Percentiles rank a stretch among this genome's conserved stretches.
These are phyloP conservation scores for Motacilla tschutschensis DNA, from an alignment of 2,113 vertebrate genomes.

Conservation along the genomic window DNA sequence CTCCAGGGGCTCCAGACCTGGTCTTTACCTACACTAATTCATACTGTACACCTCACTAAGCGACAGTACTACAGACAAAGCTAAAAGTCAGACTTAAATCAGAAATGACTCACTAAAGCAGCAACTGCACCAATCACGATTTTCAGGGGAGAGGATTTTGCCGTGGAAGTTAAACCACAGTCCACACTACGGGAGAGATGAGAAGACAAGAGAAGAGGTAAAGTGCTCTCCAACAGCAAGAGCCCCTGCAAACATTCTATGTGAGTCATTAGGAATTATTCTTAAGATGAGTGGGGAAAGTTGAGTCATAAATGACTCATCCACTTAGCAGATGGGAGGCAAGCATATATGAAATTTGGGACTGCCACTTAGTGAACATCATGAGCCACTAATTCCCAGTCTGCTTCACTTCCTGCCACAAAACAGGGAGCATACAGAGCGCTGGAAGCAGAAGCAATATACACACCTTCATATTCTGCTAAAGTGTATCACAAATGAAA, in stretches of 20 bases:
- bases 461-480: background rate
- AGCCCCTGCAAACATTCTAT: conserved; percentile 31
- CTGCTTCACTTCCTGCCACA: background rate
- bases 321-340: conserved; percentile 45
- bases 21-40: background rate
- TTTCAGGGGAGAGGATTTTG: background rate
- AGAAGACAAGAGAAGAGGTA: background rate
- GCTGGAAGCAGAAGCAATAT: background rate
- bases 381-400: conserved; percentile 7
- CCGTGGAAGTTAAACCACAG: background rate
- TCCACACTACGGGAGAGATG: background rate
- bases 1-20: background rate
- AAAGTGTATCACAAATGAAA: background rate
- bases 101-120: background rate
- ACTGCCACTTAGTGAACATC: background rate
- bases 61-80: background rate
- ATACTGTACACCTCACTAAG: background rate
- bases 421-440: background rate
- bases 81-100: background rate
- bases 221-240: conserved; percentile 30
- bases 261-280: conserved; percentile 53
- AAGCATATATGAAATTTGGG: conserved; percentile 47
- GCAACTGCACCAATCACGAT: background rate
- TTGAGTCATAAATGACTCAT: conserved; percentile 60
- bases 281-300: conserved; percentile 27